These are phyloP conservation scores for Lochmaea capreae DNA, from an alignment of 2,888 invertebrate species.

Conservation along the genomic window DNA sequence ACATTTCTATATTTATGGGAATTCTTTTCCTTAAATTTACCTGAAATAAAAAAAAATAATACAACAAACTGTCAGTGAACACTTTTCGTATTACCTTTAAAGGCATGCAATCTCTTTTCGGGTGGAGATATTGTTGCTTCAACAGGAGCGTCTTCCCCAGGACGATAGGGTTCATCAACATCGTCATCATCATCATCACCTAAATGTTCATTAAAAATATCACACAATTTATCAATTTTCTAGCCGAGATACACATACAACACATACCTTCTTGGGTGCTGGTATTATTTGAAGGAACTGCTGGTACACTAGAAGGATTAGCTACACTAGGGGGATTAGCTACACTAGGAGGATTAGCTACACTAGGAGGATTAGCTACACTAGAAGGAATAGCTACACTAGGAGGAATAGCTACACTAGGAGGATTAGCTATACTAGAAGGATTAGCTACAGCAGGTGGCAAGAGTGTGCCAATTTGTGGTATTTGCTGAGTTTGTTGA, in stretches of 20 bases:
- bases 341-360: no score
- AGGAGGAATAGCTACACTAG: neutral
- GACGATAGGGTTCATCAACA: slow-evolving; percentile 28
- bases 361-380: neutral
- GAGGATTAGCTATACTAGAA: neutral
- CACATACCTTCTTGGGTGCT: neutral
- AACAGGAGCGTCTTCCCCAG: slow-evolving; percentile 32
- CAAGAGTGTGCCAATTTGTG: neutral
- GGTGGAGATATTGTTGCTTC: slow-evolving; percentile 28
- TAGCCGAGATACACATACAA: neutral
- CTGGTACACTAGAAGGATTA: neutral
- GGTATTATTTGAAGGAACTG: neutral
- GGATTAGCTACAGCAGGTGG: neutral
- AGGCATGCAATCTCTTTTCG: slow-evolving; percentile 8
- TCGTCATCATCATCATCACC: slow-evolving; percentile 21
- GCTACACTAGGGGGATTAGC: neutral
- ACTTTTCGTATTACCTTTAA: neutral
- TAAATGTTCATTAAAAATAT: neutral
- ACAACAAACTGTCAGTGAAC: neutral
- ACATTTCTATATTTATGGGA: neutral
- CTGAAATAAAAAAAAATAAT: slow-evolving; percentile 3
- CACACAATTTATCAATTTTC: neutral
- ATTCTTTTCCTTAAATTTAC: neutral
- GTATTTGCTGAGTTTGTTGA: neutral
- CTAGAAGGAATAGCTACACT: neutral